Evolutionary conservation across 2,888 invertebrate species (phyloP), one percentile per base, ranked within the genome.

Genomic region (Cephus pygmeus): DNA sequence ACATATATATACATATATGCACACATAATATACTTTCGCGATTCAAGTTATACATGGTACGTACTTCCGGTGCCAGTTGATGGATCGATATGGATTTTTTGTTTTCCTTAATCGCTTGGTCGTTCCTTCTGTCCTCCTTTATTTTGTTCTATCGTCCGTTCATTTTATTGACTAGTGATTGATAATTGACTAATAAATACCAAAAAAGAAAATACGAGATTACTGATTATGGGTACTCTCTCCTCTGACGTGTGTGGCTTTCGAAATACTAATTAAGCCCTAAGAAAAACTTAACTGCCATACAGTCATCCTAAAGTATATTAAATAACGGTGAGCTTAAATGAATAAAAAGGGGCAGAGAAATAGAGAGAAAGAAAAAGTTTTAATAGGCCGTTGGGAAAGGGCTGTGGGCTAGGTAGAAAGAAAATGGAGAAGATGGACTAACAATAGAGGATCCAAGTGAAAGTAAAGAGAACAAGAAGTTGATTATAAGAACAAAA

Each of bases 181-280:
- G 33, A 33, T 73, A 85, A 86, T 86, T 84, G 83, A 86, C 84
- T 85, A 87, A 88, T 85, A 85, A 85, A 85, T 85, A 87, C 80
- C 77, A 79, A 76, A 75, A 76, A 81, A 77, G 78, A 83, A 81
- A 84, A 81, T 76, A 36, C 79, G 80, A 81, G 79, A 85, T 85
- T 84, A 75, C 74, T 77, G 76, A 76, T 36, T 71, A 71, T 31
- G 71, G 31, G 31, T 71, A 12, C 12, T 31, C 12, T 33, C 33
- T 71, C 71, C 15, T 71, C 31, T 33, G 33, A 71, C 71, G 33
- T 23, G 15, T 71, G 31, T 71, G 31, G 71, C 31, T 71, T 33
- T 71, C 71, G 31, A 71, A 15, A 71, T 31, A 71, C 71, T 71
- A 71, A 71, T 33, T 71, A 71, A 71, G 33, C 71, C 33, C 71